These are phyloP conservation scores for Aspiorhynchus laticeps DNA, from an alignment of 2,113 vertebrate species.

Conservation along the genomic window DNA sequence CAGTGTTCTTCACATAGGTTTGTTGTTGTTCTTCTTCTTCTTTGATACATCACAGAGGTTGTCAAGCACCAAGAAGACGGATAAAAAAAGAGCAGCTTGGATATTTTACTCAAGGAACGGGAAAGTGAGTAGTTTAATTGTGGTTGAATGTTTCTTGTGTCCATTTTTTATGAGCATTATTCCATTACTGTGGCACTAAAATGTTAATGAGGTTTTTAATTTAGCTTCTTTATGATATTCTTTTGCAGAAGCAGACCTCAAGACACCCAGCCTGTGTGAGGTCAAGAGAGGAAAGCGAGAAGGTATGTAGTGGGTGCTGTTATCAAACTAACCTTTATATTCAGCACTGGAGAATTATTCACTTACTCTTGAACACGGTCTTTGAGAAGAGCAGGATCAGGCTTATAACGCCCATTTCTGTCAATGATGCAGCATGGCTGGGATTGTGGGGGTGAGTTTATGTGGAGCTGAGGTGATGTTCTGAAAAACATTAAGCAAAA, in stretches of 20 bases:
- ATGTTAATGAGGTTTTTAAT: neutral
- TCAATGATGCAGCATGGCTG: neutral
- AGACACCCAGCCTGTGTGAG: neutral
- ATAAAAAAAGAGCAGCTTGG: neutral
- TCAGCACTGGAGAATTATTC: neutral
- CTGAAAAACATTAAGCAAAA: neutral
- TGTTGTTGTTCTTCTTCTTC: too few relatives aligned
- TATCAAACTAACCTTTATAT: slow-evolving; percentile 18
- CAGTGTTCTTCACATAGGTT: too few relatives aligned
- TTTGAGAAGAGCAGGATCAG: neutral
- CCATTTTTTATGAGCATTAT: neutral
- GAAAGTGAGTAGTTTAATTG: neutral
- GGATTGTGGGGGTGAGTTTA: neutral
- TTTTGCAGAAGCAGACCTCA: neutral
- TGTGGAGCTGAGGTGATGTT: neutral
- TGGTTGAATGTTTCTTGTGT: neutral
- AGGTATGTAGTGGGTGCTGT: neutral
- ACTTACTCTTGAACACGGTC: neutral
- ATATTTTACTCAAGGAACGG: neutral
- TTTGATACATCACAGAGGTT: too few relatives aligned
- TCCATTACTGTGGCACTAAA: neutral
- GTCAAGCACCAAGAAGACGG: neutral
- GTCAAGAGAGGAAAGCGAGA: neutral
- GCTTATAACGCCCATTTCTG: neutral
- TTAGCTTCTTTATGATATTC: neutral